Evolutionary conservation across 2,797 vertebrate species (phyloP), one percentile per base, ranked within the genome.

Genomic region (Emydoidea blandingii): DNA sequence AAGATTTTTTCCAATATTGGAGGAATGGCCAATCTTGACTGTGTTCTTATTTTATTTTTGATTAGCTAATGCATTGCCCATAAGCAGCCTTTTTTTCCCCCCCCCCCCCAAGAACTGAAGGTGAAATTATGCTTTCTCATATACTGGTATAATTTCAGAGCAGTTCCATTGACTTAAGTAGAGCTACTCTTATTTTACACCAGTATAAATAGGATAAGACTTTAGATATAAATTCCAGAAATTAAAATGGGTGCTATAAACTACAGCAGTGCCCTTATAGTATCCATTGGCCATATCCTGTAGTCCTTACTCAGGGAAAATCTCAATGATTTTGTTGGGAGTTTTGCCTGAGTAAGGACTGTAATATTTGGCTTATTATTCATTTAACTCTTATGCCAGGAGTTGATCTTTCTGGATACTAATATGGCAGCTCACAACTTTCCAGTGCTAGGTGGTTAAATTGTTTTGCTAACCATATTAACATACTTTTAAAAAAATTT

Each of bases 401-500:
- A 72, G 12, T 57, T 94, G 72, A 80, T 8, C 18, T 90, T 94
- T 59, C 31, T 34, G 91, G 53, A 21, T 16, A 79, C 21, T 92
- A 7, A 47, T 57, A 1, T 52, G 23, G 56, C 89, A 72, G 19
- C 12, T 76, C 27, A 41, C 0, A 89, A 34, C 50, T 44, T 72
- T 94, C 12, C 68, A 72, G 37, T 72, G n/a, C n/a, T 50, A 14
- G 62, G 76, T 81, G 3, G 14, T 79, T 62, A 50, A 10, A 25
- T n/a, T 83, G n/a, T 84, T 81, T 78, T 34, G 37, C 92, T 53
- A 93, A 9, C 23, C 88, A 16, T 52, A 49, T 81, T 85, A 89
- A 5, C 54, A 5, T 87, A 12, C 52, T 95, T 96, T 76, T 7
- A 23, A 72, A 14, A 29, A 94, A 79, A 80, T 59, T 95, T 50